These are phyloP conservation scores for Crenuchus spilurus DNA, from an alignment of 2,797 vertebrate genomes.

Conservation along the genomic window DNA sequence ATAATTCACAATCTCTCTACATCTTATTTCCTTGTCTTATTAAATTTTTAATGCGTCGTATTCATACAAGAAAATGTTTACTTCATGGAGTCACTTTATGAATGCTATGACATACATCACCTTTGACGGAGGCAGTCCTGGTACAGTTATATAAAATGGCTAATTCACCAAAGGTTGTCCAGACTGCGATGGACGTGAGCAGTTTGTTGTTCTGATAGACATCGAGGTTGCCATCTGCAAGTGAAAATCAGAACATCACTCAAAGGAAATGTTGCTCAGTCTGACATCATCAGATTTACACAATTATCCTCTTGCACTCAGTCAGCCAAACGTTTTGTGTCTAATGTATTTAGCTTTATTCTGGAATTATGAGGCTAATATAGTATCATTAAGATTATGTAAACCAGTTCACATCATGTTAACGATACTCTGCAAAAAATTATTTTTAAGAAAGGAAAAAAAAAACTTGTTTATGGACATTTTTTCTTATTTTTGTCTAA, in stretches of 20 bases:
- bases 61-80: not conserved
- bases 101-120: slow-evolving; percentile 64
- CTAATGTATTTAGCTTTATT: no score
- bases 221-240: slow-evolving; percentile 88
- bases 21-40: not conserved
- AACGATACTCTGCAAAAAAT: no score
- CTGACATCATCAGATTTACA: no score
- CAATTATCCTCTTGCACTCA: no score
- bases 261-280: no score
- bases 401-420: no score
- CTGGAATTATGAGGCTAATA: no score
- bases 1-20: not conserved
- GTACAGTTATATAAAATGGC: slow-evolving; percentile 95
- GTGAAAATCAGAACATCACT: slow-evolving; percentile 43
- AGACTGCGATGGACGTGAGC: slow-evolving; percentile 84
- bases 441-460: no score
- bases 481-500: no score
- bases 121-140: slow-evolving; percentile 90
- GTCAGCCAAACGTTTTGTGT: no score
- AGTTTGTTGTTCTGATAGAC: slow-evolving; percentile 89
- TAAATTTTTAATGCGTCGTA: not conserved
- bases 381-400: no score
- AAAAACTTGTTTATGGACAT: no score
- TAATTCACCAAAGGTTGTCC: slow-evolving; percentile 92
- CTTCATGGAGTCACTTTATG: not conserved